phyloP scores from a whole-genome alignment of 1,140 invertebrate genomes.

The Hycleus cichorii region DNA sequence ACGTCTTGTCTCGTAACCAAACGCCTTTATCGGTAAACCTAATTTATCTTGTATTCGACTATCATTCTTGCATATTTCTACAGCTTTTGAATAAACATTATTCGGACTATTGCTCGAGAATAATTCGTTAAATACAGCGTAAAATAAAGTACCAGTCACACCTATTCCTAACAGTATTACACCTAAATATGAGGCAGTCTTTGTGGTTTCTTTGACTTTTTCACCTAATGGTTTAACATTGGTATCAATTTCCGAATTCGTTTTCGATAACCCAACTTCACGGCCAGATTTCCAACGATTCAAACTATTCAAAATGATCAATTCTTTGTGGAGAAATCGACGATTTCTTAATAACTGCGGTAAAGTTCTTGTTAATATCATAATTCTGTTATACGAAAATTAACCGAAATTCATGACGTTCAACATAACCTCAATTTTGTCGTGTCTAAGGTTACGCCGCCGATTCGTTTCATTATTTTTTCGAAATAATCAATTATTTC shows the following conservation, averaged over 20 bases:
- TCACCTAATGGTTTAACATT: conserved; percentile 57
- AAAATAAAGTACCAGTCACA: conserved; percentile 72
- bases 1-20: conserved; percentile 74
- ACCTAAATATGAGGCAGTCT: conserved; percentile 72
- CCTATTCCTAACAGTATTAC: conserved; percentile 73
- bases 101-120: conserved; percentile 82
- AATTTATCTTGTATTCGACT: conserved; percentile 63
- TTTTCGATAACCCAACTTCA: not conserved
- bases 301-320: no score
- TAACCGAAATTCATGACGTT: not conserved
- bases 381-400: not conserved
- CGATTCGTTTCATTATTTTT: not conserved
- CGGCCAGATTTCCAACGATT: no score
- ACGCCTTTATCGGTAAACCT: conserved; percentile 81
- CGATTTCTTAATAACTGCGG: no score
- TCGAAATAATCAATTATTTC: no score
- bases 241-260: conserved; percentile 37
- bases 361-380: no score
- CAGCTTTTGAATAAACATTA: conserved; percentile 71
- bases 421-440: not conserved
- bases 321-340: not conserved
- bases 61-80: conserved; percentile 63
- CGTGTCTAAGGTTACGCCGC: not conserved
- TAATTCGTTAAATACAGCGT: conserved; percentile 73
- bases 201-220: conserved; percentile 80